Evolutionary conservation across 2,797 vertebrate species (phyloP).

Genomic region (Pyrocephalus nanus): DNA sequence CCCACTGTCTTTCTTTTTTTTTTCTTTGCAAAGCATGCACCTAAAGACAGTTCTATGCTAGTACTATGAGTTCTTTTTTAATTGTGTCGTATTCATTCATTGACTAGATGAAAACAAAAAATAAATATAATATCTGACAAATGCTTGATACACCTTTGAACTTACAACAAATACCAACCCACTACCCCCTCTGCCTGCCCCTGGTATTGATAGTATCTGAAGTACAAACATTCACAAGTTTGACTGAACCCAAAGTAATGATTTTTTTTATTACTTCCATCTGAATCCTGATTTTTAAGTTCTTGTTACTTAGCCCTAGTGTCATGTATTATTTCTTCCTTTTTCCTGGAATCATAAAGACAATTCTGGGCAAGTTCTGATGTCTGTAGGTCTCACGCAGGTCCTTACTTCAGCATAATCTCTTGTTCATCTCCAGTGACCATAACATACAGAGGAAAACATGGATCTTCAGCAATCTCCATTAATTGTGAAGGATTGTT

Average conservation of each 20-base stretch:
- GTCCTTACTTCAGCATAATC: background rate
- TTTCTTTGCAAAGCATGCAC: background rate
- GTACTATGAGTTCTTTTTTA: background rate
- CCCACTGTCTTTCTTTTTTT: background rate
- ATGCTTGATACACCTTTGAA: background rate
- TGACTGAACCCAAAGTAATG: background rate
- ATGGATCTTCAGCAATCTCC: background rate
- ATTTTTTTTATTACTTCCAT: background rate
- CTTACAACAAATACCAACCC: background rate
- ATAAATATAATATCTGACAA: background rate
- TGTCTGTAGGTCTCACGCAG: background rate
- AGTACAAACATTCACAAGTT: background rate
- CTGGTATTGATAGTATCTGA: background rate
- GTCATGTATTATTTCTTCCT: background rate
- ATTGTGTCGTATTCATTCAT: background rate
- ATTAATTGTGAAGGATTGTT: background rate
- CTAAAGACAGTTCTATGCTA: background rate
- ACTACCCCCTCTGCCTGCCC: rapidly evolving
- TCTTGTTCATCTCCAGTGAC: background rate
- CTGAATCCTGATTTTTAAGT: background rate
- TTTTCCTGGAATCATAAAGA: background rate
- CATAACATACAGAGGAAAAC: background rate
- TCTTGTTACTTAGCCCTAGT: background rate
- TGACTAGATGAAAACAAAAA: background rate
- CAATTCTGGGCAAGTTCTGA: background rate